Evolutionary conservation across 2,888 invertebrate genomes (phyloP).

Genomic region (Limnephilus rhombicus): DNA sequence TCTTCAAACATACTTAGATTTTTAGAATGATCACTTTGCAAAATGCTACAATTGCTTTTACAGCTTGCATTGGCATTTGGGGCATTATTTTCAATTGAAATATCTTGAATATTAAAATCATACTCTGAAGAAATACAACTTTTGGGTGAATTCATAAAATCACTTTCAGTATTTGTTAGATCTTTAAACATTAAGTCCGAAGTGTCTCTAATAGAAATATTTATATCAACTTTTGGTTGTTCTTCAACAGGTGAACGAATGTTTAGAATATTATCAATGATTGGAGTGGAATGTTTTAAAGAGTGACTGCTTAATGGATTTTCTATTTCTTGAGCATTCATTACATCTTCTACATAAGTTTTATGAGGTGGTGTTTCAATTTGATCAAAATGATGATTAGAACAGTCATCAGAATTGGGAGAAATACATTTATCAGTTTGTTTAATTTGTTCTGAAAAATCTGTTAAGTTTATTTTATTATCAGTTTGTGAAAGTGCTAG

Average conservation of each 20-base stretch:
- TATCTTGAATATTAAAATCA: background rate
- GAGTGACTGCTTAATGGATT: background rate
- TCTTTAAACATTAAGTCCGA: slow-evolving; percentile 34
- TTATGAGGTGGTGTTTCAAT: background rate
- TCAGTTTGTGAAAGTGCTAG: background rate
- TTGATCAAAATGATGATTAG: background rate
- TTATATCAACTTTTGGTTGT: background rate
- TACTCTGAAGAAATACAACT: background rate
- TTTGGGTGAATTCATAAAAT: background rate
- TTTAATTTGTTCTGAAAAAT: background rate
- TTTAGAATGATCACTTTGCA: slow-evolving; percentile 70
- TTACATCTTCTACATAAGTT: slow-evolving; percentile 4
- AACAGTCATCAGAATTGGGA: background rate
- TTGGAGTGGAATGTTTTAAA: slow-evolving; percentile 40
- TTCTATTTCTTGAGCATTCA: slow-evolving; percentile 22
- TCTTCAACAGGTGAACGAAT: background rate
- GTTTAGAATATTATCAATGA: slow-evolving; percentile 11
- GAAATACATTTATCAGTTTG: background rate
- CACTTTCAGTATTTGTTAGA: slow-evolving; percentile 1
- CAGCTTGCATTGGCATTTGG: background rate
- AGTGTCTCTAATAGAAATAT: slow-evolving; percentile 19
- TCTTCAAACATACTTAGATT: slow-evolving; percentile 80
- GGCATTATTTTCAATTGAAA: background rate
- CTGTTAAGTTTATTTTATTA: background rate
- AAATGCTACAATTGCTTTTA: slow-evolving; percentile 57